These are phyloP conservation scores for Chironomus tepperi DNA, from an alignment of 1,140 invertebrate species.

Conservation along the genomic window DNA sequence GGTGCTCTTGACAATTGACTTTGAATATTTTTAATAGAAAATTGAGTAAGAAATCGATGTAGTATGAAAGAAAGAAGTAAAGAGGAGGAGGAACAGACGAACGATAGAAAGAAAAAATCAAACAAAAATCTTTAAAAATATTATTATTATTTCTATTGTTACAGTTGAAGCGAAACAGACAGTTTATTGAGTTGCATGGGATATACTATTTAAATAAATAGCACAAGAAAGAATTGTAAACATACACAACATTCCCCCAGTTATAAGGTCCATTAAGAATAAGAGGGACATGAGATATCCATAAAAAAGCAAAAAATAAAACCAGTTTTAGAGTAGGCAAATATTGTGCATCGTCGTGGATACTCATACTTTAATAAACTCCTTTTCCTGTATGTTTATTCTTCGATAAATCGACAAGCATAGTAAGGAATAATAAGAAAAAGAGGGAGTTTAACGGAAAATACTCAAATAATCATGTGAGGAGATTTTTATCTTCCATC, in stretches of 20 bases:
- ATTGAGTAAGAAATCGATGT: too few relatives aligned
- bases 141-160: conserved; percentile 16
- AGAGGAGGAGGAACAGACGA: too few relatives aligned
- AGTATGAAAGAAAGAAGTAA: too few relatives aligned
- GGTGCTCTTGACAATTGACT: conserved; percentile 1
- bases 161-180: conserved; percentile 19
- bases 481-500: not conserved
- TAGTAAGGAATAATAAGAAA: too few relatives aligned
- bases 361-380: not conserved
- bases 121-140: not conserved
- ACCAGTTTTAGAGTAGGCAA: not conserved
- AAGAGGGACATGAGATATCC: not conserved
- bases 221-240: not conserved
- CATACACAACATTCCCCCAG: not conserved
- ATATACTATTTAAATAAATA: not conserved
- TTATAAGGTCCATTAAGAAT: not conserved
- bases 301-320: not conserved
- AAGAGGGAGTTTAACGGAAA: not conserved
- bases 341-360: not conserved
- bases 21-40: not conserved
- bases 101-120: not conserved
- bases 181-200: not conserved
- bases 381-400: not conserved
- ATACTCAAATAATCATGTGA: not conserved
- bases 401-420: not conserved